Evolutionary conservation across 2,888 invertebrate genomes (phyloP), one percentile per base, ranked within the genome.

Genomic region (Crocallis elinguaria): DNA sequence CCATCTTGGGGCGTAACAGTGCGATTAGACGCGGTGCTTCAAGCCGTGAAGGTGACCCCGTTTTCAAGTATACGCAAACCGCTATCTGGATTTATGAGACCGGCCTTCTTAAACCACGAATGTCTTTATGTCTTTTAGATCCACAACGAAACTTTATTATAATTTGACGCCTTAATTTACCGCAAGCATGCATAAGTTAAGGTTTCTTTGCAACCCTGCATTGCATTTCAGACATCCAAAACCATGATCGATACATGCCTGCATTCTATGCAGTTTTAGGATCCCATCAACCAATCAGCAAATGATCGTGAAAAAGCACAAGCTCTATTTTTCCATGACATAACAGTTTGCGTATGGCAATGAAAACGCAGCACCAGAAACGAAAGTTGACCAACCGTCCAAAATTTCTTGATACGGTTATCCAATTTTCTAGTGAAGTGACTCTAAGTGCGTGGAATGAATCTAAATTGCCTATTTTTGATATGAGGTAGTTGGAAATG

Each of bases 1-100:
- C 92, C 92, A 92, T 92, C 92, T 92, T 92, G 81, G 84, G 77
- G 85, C 82, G 85, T 71, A 86, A 86, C 75, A 82, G 82, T 86
- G 84, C 85, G 73, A 84, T 89, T 89, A 88, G 81, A 81, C 73
- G 75, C 76, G 70, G 79, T 81, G 81, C 79, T 70, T 52, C 62
- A 73, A 75, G 75, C 77, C 64, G 69, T 76, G 73, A 68, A 63
- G 55, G 63, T 54, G 54, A 66, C 51, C 39, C 53, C 52, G 60
- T 62, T 64, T 62, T 63, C 63, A 62, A 54, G 54, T 58, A 57
- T 67, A 67, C 66, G 64, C 66, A 64, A 67, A 64, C 63, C 61
- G 49, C 39, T 38, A 16, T 11, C 37, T 21, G 38, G 12, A 33
- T 36, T 29, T 29, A 32, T 32, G 13, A 21, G 21, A 36, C 38